These are phyloP conservation scores for Leucophora obtusa DNA, from an alignment of 2,888 invertebrate genomes.

Conservation along the genomic window DNA sequence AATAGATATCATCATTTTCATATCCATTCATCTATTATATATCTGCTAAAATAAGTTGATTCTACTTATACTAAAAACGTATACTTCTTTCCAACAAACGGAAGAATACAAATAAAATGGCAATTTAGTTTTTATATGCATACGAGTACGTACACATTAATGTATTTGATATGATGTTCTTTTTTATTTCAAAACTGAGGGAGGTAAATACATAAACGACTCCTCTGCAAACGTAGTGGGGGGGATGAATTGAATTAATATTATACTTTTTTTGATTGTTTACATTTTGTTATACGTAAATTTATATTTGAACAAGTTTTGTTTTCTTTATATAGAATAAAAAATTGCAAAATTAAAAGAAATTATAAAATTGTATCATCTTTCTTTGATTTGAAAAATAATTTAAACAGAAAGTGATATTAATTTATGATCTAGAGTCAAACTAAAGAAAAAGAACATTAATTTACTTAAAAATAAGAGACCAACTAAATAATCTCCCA, in stretches of 20 bases:
- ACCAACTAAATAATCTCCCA: no score
- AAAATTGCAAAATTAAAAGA: neutral
- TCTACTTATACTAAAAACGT: neutral
- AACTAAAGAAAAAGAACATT: no score
- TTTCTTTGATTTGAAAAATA: no score
- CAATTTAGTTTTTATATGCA: neutral
- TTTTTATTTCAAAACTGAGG: conserved; percentile 3
- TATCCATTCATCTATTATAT: conserved; percentile 18
- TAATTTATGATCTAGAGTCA: no score
- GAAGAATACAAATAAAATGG: conserved; percentile 14
- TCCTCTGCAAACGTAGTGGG: neutral
- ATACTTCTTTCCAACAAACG: conserved; percentile 3
- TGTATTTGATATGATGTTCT: neutral
- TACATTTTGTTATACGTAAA: conserved; percentile 1
- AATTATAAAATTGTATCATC: no score
- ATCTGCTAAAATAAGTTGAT: neutral
- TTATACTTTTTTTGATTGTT: neutral
- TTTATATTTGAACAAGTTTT: conserved; percentile 2
- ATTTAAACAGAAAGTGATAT: no score
- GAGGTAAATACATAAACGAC: neutral
- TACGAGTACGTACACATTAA: neutral
- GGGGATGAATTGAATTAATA: neutral
- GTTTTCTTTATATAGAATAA: neutral
- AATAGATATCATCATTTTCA: conserved; percentile 5
- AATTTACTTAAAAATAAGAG: no score